Conservation (phyloP, 1,140 invertebrate species). For the Oncopodura yosiiana region DNA sequence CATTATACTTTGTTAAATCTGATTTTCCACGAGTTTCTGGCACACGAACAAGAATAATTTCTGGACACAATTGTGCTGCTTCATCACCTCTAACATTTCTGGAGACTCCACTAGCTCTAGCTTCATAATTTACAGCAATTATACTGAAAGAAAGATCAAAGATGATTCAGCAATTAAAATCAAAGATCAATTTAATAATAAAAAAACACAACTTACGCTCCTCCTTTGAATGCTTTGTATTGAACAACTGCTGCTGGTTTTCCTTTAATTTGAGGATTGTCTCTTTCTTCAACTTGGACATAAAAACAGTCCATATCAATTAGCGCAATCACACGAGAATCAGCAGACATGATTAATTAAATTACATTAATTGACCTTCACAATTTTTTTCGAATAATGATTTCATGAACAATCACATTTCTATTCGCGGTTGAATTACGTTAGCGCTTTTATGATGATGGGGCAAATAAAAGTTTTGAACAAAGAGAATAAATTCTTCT, state of each 20-base stretch:
- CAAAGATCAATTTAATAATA: conserved; percentile 1
- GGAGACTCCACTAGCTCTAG: conserved; percentile 77
- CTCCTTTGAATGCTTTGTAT: conserved; percentile 83
- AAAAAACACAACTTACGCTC: conserved; percentile 55
- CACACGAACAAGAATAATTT: conserved; percentile 72
- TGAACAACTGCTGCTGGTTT: conserved; percentile 91
- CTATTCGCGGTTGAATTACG: too few species aligned
- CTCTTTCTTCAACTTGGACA: conserved; percentile 87
- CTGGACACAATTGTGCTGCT: conserved; percentile 76
- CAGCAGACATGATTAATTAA: too few species aligned
- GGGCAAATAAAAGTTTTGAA: too few species aligned
- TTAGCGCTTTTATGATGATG: too few species aligned
- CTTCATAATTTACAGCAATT: conserved; percentile 95
- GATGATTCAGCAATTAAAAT: conserved; percentile 1
- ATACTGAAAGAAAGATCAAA: conserved; percentile 52
- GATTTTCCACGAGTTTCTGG: conserved; percentile 82
- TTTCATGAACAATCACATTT: too few species aligned
- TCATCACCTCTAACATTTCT: conserved; percentile 83
- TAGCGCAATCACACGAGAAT: conserved; percentile 66
- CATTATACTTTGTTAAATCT: conserved; percentile 75
- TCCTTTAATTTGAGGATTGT: conserved; percentile 65
- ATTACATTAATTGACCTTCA: too few species aligned
- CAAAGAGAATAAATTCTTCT: too few species aligned
- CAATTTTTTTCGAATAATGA: too few species aligned
- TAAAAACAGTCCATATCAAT: conserved; percentile 99